Percentiles rank a stretch among this genome's conserved stretches.
Evolutionary conservation across 2,113 vertebrate species (phyloP).

Genomic region (Daubentonia madagascariensis): DNA sequence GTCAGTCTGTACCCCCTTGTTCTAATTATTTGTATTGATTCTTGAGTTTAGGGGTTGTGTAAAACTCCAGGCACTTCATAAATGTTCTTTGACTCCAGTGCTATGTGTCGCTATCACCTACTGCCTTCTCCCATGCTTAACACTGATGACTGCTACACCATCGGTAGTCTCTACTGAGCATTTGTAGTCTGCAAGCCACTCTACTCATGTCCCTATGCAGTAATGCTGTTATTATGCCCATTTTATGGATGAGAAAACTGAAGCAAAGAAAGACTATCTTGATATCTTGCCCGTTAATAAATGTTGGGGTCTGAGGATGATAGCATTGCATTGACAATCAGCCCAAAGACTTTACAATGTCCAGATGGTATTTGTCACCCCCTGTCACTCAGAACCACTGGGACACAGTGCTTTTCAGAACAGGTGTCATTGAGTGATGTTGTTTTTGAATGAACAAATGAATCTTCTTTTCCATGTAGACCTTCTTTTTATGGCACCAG

Average conservation of each 20-base stretch:
- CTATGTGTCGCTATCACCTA: rapidly evolving
- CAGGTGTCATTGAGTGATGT: background rate
- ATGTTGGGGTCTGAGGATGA: background rate
- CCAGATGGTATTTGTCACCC: background rate
- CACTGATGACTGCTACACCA: rapidly evolving
- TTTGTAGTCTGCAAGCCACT: rapidly evolving
- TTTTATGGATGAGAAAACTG: background rate
- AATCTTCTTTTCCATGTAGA: background rate
- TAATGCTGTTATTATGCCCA: background rate
- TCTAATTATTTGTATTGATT: slow-evolving; percentile 40
- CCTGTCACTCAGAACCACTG: background rate
- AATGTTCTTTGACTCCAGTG: background rate
- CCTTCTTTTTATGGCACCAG: background rate
- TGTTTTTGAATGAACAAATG: background rate
- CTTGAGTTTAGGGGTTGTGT: background rate
- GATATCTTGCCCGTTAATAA: background rate
- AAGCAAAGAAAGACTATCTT: background rate
- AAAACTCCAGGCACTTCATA: background rate
- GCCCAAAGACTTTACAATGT: background rate
- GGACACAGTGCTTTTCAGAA: background rate
- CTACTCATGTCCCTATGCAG: background rate
- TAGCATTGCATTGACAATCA: background rate
- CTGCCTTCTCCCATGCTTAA: background rate
- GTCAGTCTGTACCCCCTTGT: background rate
- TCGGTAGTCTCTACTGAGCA: rapidly evolving